These are phyloP conservation scores for zebrafish (Danio rerio) DNA, from an alignment of 2,113 vertebrate species.

Conservation along the genomic window GRCz12tu NC_133187.1:6315501-6316000, in stretches of 20 bases:
- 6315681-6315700: slow-evolving; percentile 34
- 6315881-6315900: slow-evolving; percentile 56
- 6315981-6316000: slow-evolving; percentile 39
- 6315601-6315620: slow-evolving; percentile 7
- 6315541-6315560: slow-evolving; percentile 26
- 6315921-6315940: slow-evolving; percentile 74
- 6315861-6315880: slow-evolving; percentile 66
- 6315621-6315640: slow-evolving; percentile 43
- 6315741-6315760: slow-evolving; percentile 74
- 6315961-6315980: slow-evolving; percentile 52
- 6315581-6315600: slow-evolving; percentile 22
- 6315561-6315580: slow-evolving; percentile 13
- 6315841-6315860: slow-evolving; percentile 62
- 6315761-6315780: slow-evolving; percentile 52
- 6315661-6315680: slow-evolving; percentile 5
- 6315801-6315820: slow-evolving; percentile 71
- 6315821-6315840: slow-evolving; percentile 77
- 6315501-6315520: slow-evolving; percentile 12
- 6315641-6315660: slow-evolving; percentile 39
- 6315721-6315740: slow-evolving; percentile 58
- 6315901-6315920: slow-evolving; percentile 57
- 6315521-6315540: not conserved
- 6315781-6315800: slow-evolving; percentile 64
- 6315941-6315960: slow-evolving; percentile 64
- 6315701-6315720: slow-evolving; percentile 37